Evolutionary conservation across 2,113 vertebrate species (phyloP).

Genomic region (Falcunculus frontatus): DNA sequence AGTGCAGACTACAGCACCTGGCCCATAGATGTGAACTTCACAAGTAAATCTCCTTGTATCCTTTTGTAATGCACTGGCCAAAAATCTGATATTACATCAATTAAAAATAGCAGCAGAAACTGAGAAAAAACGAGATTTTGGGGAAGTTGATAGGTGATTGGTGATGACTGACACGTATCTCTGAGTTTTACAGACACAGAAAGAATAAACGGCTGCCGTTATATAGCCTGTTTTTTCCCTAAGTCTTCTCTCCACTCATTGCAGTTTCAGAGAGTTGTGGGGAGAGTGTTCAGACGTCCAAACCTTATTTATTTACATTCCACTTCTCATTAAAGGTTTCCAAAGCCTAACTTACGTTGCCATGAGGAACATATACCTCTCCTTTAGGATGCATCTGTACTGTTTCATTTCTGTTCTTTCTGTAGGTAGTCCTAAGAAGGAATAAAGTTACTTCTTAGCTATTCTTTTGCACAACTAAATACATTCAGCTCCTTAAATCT

Average conservation of each 20-base stretch:
- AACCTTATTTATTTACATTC: background rate
- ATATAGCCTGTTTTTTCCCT: background rate
- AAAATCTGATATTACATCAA: background rate
- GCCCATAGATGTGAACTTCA: background rate
- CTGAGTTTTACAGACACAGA: background rate
- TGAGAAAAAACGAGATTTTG: background rate
- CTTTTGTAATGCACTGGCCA: background rate
- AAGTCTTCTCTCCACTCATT: background rate
- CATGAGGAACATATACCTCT: background rate
- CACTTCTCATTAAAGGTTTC: background rate
- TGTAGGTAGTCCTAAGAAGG: background rate
- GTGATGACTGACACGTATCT: background rate
- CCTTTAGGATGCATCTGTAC: background rate
- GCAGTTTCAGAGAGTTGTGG: background rate
- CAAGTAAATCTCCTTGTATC: background rate
- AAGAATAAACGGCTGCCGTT: background rate
- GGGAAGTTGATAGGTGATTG: background rate
- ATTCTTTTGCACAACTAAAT: background rate
- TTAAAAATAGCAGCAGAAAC: background rate
- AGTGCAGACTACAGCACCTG: background rate
- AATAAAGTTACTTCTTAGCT: background rate
- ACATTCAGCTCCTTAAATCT: background rate
- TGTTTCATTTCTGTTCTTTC: background rate
- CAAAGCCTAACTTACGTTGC: background rate
- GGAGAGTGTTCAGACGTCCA: background rate